Conservation (phyloP, 2,888 invertebrate species). For the Gnatocerus cornutus region DNA sequence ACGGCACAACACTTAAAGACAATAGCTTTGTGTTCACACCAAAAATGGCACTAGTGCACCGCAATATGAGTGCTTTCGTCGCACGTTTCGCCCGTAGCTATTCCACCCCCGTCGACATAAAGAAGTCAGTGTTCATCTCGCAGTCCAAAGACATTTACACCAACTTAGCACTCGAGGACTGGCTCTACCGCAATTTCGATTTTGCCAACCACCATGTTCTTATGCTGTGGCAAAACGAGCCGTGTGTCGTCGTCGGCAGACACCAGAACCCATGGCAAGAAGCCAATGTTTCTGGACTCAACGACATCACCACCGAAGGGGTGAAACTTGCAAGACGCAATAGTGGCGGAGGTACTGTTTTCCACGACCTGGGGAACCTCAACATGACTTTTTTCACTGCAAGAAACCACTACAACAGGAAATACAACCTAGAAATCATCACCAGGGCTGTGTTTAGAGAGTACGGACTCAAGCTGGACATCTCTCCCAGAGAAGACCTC, state of each 20-base stretch:
- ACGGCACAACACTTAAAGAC: slow-evolving; percentile 57
- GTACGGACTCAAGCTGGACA: slow-evolving; percentile 84
- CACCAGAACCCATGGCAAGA: slow-evolving; percentile 98
- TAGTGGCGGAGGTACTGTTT: slow-evolving; percentile 97
- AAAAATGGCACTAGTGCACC: slow-evolving; percentile 65
- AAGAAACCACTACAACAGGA: slow-evolving; percentile 87
- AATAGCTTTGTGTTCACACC: slow-evolving; percentile 3
- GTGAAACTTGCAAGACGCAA: slow-evolving; percentile 90
- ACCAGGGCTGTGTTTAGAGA: slow-evolving; percentile 86
- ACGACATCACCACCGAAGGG: slow-evolving; percentile 73
- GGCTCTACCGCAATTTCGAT: slow-evolving; percentile 92
- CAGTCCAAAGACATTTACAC: slow-evolving; percentile 92
- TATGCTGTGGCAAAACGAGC: slow-evolving; percentile 94
- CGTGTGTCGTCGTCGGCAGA: slow-evolving; percentile 95
- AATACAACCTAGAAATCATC: slow-evolving; percentile 90
- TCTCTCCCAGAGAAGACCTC: slow-evolving; percentile 91
- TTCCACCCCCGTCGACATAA: slow-evolving; percentile 71
- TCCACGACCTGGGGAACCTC: slow-evolving; percentile 94
- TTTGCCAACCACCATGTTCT: slow-evolving; percentile 88
- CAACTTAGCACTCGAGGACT: slow-evolving; percentile 96
- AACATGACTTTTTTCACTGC: slow-evolving; percentile 95
- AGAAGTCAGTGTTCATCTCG: slow-evolving; percentile 93
- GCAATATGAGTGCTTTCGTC: slow-evolving; percentile 56
- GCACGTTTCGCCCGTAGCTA: slow-evolving; percentile 53
- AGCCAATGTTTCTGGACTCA: slow-evolving; percentile 82